phyloP scores from a whole-genome alignment of 2,113 vertebrate genomes.

The Brachyistius frenatus region DNA sequence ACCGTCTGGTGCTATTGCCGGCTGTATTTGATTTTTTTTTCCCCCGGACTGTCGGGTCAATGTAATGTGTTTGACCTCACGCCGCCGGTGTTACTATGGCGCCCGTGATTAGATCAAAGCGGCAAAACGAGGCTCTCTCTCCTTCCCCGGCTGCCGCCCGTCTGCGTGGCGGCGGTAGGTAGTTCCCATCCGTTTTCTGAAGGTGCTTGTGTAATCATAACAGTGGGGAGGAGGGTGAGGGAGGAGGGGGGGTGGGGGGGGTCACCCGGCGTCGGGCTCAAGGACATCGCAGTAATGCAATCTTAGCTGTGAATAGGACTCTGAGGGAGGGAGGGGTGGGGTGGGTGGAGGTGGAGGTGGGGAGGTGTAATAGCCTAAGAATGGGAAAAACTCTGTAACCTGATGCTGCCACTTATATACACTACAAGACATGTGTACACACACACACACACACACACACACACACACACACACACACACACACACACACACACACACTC shows the following conservation, averaged over 20 bases:
- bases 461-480: neutral
- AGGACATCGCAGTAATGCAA: conserved; percentile 78
- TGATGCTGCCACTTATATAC: conserved; percentile 39
- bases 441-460: conserved; percentile 23
- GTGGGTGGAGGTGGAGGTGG: too few relatives aligned
- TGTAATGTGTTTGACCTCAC: conserved; percentile 21
- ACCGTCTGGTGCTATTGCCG: neutral
- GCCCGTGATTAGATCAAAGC: conserved; percentile 23
- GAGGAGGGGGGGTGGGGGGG: conserved; percentile 4
- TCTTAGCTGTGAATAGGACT: conserved; percentile 75
- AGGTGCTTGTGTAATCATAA: conserved; percentile 75
- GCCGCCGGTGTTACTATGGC: neutral
- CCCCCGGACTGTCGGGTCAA: conserved; percentile 11
- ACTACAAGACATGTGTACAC: conserved; percentile 8
- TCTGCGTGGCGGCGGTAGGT: conserved; percentile 1
- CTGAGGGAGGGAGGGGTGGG: conserved; percentile 9
- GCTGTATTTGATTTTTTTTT: conserved; percentile 21
- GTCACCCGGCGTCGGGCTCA: conserved; percentile 72
- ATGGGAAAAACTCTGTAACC: conserved; percentile 53
- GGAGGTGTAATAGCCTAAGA: conserved; percentile 34
- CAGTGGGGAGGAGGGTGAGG: conserved; percentile 56
- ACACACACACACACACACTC: neutral
- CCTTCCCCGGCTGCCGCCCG: neutral
- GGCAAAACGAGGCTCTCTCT: conserved; percentile 24
- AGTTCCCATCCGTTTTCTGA: conserved; percentile 59